phyloP scores from a whole-genome alignment of 2,797 vertebrate genomes.

The Periparus ater region DNA sequence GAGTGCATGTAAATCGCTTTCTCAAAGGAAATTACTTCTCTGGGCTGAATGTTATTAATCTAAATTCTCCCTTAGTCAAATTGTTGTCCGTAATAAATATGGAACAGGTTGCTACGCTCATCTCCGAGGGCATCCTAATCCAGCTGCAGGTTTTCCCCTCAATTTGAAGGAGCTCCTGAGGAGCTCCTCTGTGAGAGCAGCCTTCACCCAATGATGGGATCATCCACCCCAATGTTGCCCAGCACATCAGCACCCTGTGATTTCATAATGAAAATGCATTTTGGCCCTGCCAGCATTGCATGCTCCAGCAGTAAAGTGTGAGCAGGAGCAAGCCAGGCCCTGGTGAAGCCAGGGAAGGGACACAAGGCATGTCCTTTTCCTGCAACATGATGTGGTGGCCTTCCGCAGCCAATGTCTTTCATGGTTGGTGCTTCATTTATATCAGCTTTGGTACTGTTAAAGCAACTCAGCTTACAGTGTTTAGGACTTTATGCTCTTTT shows the following conservation, averaged over 20 bases:
- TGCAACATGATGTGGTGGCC: fast-evolving
- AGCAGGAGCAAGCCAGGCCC: neutral
- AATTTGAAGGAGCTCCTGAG: slow-evolving; percentile 52
- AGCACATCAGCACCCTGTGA: fast-evolving
- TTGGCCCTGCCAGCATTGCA: fast-evolving
- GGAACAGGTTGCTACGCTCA: slow-evolving; percentile 88
- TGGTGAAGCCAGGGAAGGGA: fast-evolving
- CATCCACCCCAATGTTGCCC: fast-evolving
- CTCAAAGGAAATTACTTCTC: slow-evolving; percentile 98
- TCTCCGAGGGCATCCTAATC: slow-evolving; percentile 82
- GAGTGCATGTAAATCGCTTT: slow-evolving; percentile 96
- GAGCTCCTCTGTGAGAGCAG: slow-evolving; percentile 74
- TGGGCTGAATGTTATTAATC: slow-evolving; percentile 95
- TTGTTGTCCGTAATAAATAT: slow-evolving; percentile 96
- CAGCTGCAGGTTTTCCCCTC: slow-evolving; percentile 66
- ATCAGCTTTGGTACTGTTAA: neutral
- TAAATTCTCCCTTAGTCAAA: slow-evolving; percentile 98
- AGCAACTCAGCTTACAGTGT: neutral
- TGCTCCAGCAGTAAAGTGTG: neutral
- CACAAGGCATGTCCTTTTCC: fast-evolving
- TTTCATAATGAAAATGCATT: neutral
- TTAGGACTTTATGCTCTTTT: neutral
- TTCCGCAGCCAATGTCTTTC: neutral
- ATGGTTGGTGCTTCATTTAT: neutral
- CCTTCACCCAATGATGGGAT: slow-evolving; percentile 12